Evolutionary conservation across 1,140 invertebrate genomes (phyloP), one percentile per base, ranked within the genome.

Genomic region (Cydia amplana): DNA sequence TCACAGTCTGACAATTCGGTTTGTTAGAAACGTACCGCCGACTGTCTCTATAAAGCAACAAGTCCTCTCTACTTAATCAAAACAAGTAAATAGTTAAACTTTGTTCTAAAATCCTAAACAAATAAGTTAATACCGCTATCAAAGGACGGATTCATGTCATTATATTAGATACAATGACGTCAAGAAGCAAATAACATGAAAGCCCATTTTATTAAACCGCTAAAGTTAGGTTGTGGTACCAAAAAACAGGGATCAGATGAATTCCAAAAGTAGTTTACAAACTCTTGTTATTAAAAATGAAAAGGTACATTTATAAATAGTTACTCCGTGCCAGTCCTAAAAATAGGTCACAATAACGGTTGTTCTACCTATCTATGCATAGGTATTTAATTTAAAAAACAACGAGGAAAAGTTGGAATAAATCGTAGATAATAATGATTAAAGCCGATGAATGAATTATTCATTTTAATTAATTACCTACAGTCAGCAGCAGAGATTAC

Each of bases 161-260:
- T 70, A 9, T 70, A 70, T 70, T 70, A 10, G 55, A 60, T 20
- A 70, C 32, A 16, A 28, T 67, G 64, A 16, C 64, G 23, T 32
- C 28, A 40, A 18, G 16, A 70, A 10, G 32, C 32, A 12, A 70
- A 70, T 18, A 65, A 25, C 28, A 70, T 18, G 23, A 36, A 32
- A 70, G 3, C 65, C 6, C 18, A 43, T 70, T 40, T 70, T 70
- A 70, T 70, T 70, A 70, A 70, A 70, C 65, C 65, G 32, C 65
- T 10, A 36, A 40, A 9, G 65, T 23, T 36, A n/a, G n/a, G 18
- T 60, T 23, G 20, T 60, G 9, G 55, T 10, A 1, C 20, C 55
- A 23, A 60, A 60, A n/a, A 23, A 23, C 6, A n/a, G 55, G n/a
- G 9, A 23, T 23, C 16, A 12, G 6, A 60, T 60, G 9, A 23